Evolutionary conservation across 2,888 invertebrate species (phyloP), one percentile per base, ranked within the genome.

Genomic region (Drosophila tanythrix): DNA sequence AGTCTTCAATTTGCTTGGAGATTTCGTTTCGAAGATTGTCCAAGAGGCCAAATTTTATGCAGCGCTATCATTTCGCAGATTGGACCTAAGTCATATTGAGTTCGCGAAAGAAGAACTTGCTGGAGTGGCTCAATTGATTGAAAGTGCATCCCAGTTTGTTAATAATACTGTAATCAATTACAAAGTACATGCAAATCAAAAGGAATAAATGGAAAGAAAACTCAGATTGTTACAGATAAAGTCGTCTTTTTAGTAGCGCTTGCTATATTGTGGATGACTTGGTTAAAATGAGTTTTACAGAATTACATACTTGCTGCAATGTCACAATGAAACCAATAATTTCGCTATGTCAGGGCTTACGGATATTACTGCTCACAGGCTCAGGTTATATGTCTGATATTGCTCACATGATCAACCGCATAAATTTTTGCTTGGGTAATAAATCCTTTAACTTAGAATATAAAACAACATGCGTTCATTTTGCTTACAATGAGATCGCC

Each of bases 301-400:
- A 91, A 53, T 65, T 91, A 18, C 81, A 84, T 6, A 78, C 74
- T 10, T 92, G 92, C 35, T 92, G 92, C 61, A 90, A 89, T 70
- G 86, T 92, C 21, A 88, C 83, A 0, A 85, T 92, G 51, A 91
- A 83, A 46, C 91, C 91, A 13, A 82, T 85, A 13, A 63, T 77
- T 55, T 85, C 90, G 13, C 43, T 92, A 10, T 92, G 91, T 55
- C 82, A 73, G 11, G 88, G 73, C 60, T 73, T 89, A 13, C 82
- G 77, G 10, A 64, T 76, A 25, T 52, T 91, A 5, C 57, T 92
- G 7, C 79, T 79, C 0, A 83, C 89, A 51, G 79, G 86, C 0
- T 75, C 90, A 31, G 79, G 73, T 31, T 77, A 82, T 21, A 72
- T 90, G 36, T 83, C 88, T 8, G 83, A 89, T 64, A 73, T 90